Evolutionary conservation across 2,888 invertebrate genomes (phyloP), one percentile per base, ranked within the genome.

Genomic region (Ommatoiulus sabulosus): DNA sequence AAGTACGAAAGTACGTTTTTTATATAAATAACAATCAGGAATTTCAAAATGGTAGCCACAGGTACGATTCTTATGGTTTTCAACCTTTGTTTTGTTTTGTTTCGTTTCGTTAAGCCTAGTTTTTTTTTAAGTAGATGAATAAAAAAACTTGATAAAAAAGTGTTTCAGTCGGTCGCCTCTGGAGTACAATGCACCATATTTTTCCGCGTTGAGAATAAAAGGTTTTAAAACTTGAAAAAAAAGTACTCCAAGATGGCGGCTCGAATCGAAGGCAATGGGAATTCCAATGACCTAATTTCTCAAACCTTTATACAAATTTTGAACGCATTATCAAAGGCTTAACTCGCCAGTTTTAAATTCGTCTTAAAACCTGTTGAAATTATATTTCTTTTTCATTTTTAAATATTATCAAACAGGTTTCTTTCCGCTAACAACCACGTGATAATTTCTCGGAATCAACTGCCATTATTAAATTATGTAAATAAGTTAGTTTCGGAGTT

Each of bases 141-240:
- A n/a, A 24, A 7, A 72, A 72, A 24, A 72, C 6, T 48, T 8
- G 10, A 12, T n/a, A 72, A 72, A 72, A 72, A 72, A 72, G n/a
- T 72, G 72, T 72, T 72, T 72, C 72, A 72, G n/a, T 72, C 72
- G 72, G 72, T 72, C 72, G 72, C 72, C 72, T 72, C 24, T 57
- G 2, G 24, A 48, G 72, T 72, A n/a, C 72, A 72, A 72, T 72
- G 72, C 72, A 24, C 72, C 72, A n/a, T 7, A 20, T 72, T n/a
- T 72, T 72, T 72, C 72, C 72, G 72, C n/a, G 72, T 72, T 72
- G 10, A 57, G 72, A 35, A 35, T 35, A 35, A 35, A 35, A 35
- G 35, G 35, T 35, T 35, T 35, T 35, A 35, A 35, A 35, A 35
- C 0, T 48, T 10, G 8, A 24, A 20, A 6, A 0, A 24, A 72